Percentiles rank a stretch among this genome's conserved stretches.
These are phyloP conservation scores for Trachurus trachurus DNA, from an alignment of 2,797 vertebrate species.

Conservation along the genomic window DNA sequence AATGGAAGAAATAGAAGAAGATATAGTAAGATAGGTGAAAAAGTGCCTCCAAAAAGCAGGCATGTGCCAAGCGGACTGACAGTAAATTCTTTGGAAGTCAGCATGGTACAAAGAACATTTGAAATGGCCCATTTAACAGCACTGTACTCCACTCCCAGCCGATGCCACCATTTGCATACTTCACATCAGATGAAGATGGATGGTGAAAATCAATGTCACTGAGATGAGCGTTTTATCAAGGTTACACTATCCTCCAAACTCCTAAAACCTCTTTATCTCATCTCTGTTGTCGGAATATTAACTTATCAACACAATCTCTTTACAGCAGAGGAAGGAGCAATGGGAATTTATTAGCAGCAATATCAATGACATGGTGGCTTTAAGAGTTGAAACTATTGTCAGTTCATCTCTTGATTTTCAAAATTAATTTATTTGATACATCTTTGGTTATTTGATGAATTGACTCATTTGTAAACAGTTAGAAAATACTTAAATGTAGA, in stretches of 20 bases:
- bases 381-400: conserved; percentile 20
- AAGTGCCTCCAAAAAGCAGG: conserved; percentile 61
- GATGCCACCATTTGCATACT: conserved; percentile 91
- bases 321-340: conserved; percentile 52
- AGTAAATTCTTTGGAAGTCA: conserved; percentile 80
- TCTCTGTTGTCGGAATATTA: conserved; percentile 82
- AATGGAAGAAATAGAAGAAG: conserved; percentile 37
- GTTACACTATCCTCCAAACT: conserved; percentile 90
- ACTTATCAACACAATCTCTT: conserved; percentile 78
- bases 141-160: conserved; percentile 82
- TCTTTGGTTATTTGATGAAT: conserved; percentile 12
- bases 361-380: conserved; percentile 19
- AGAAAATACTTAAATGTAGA: conserved; percentile 2
- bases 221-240: conserved; percentile 94
- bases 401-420: conserved; percentile 15
- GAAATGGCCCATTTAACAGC: conserved; percentile 93
- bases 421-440: neutral
- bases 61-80: conserved; percentile 54
- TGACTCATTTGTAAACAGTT: neutral
- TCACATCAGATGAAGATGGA: conserved; percentile 94
- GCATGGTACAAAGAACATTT: conserved; percentile 85
- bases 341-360: conserved; percentile 57
- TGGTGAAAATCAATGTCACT: conserved; percentile 90
- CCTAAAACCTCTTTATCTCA: conserved; percentile 86
- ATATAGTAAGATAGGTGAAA: conserved; percentile 51